phyloP scores from a whole-genome alignment of 2,113 vertebrate genomes.

The Gobiocypris rarus region DNA sequence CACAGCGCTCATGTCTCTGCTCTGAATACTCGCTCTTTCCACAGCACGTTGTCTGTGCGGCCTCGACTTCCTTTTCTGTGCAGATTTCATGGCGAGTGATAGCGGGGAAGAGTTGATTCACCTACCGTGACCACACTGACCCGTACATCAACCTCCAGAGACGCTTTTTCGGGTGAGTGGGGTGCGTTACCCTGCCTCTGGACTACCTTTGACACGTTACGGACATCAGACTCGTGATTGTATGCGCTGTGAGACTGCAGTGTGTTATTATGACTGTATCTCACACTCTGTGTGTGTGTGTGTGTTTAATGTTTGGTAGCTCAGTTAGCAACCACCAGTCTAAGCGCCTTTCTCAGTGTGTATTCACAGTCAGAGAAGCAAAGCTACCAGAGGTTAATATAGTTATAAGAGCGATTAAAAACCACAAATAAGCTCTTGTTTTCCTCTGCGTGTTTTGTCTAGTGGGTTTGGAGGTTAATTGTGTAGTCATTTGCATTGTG shows the following conservation, averaged over 20 bases:
- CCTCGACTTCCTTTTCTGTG: slow-evolving; percentile 48
- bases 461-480: background rate
- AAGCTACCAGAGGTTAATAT: background rate
- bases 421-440: no score
- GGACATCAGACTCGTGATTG: background rate
- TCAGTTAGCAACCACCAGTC: slow-evolving; percentile 38
- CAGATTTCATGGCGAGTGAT: slow-evolving; percentile 46
- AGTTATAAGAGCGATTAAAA: background rate
- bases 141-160: slow-evolving; percentile 28
- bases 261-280: slow-evolving; percentile 21
- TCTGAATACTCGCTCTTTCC: slow-evolving; percentile 34
- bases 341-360: slow-evolving; percentile 19
- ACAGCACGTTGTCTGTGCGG: slow-evolving; percentile 33
- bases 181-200: background rate
- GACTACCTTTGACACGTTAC: background rate
- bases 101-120: slow-evolving; percentile 48
- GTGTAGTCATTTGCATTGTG: slow-evolving; percentile 24
- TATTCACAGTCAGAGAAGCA: background rate
- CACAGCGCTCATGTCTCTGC: background rate
- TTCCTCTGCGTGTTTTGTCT: background rate
- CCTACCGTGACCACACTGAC: slow-evolving; percentile 40
- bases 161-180: slow-evolving; percentile 31
- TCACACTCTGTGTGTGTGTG: background rate
- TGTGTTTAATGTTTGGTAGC: slow-evolving; percentile 41
- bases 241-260: background rate